Evolutionary conservation across 2,888 invertebrate genomes (phyloP).

Genomic region (Liodrosophila aerea): DNA sequence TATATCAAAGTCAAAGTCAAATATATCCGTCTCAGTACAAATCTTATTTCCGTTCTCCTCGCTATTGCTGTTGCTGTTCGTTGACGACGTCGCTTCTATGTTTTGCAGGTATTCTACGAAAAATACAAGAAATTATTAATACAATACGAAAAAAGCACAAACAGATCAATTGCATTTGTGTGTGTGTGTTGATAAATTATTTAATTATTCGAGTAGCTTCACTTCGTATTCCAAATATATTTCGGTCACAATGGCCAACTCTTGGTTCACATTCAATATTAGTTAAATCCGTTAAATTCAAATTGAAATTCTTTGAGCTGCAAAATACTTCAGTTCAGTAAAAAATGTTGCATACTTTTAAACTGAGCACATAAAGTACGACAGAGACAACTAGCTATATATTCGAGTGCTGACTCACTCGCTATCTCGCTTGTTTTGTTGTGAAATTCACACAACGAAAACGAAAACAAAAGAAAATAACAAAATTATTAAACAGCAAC

Average conservation of each 20-base stretch:
- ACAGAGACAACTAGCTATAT: conserved; percentile 21
- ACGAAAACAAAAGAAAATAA: conserved; percentile 2
- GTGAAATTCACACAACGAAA: conserved; percentile 57
- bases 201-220: conserved; percentile 2
- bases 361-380: neutral
- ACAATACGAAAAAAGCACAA: conserved; percentile 3
- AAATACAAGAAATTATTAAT: conserved; percentile 46
- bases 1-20: conserved; percentile 79
- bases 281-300: neutral
- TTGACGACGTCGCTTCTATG: conserved; percentile 67
- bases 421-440: conserved; percentile 44
- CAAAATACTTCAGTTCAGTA: neutral
- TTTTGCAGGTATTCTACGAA: conserved; percentile 78
- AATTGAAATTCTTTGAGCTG: conserved; percentile 1
- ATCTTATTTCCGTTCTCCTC: conserved; percentile 64
- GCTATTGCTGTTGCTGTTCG: conserved; percentile 55
- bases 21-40: conserved; percentile 65
- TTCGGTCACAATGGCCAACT: conserved; percentile 18
- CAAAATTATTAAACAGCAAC: no score
- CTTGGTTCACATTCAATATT: neutral
- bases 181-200: conserved; percentile 12
- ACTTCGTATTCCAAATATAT: neutral
- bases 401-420: neutral
- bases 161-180: neutral
- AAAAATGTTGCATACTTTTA: conserved; percentile 50